A percentile compares a stretch with the other conserved stretches of the same genome.
phyloP scores from a whole-genome alignment of 2,113 vertebrate species.

The Enhydra lutris region DNA sequence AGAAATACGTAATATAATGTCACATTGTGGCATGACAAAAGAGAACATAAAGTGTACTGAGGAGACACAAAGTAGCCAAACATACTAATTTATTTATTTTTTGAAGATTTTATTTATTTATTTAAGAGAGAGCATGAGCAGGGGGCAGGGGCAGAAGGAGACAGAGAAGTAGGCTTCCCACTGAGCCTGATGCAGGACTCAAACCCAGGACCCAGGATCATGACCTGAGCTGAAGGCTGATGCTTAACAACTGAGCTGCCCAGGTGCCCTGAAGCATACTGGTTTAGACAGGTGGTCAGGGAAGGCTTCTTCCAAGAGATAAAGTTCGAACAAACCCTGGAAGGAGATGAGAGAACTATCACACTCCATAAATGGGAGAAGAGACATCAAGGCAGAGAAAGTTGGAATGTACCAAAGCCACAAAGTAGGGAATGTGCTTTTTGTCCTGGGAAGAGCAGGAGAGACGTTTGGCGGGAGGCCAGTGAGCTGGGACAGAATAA shows the following conservation, averaged over 20 bases:
- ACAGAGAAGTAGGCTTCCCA: background rate
- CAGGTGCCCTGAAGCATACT: background rate
- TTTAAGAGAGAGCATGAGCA: background rate
- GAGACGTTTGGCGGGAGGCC: background rate
- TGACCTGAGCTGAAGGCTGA: background rate
- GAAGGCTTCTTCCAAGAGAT: background rate
- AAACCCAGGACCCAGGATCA: background rate
- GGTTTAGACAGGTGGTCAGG: background rate
- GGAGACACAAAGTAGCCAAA: background rate
- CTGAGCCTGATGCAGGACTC: background rate
- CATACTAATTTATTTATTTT: background rate
- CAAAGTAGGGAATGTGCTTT: background rate
- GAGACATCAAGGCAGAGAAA: background rate
- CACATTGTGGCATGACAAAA: background rate
- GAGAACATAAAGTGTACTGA: background rate
- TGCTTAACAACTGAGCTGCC: background rate
- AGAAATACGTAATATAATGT: background rate
- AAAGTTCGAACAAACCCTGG: background rate
- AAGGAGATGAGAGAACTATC: background rate
- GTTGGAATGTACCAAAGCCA: fast-evolving
- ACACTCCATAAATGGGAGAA: background rate
- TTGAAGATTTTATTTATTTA: background rate
- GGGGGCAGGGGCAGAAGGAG: background rate
- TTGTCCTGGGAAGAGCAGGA: background rate
- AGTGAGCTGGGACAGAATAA: fast-evolving